These are phyloP conservation scores for Akabosia matsudoensis DNA, from an alignment of 1,140 invertebrate species.

Conservation along the genomic window DNA sequence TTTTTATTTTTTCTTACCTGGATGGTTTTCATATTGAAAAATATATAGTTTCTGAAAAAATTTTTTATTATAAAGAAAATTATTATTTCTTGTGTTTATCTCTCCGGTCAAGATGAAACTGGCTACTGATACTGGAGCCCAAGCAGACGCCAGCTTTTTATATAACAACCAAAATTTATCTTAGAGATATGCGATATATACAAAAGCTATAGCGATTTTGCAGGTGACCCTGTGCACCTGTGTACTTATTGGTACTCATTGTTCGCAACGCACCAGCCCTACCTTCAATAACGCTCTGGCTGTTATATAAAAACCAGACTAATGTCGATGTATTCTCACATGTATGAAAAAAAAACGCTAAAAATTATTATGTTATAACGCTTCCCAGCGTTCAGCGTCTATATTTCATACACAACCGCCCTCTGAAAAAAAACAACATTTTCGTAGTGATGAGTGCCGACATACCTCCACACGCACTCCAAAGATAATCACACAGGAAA, in stretches of 20 bases:
- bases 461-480: too few species aligned
- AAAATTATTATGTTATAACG: too few species aligned
- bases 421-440: too few species aligned
- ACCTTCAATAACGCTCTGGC: background rate
- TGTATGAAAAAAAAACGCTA: too few species aligned
- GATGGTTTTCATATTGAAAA: slow-evolving; percentile 8
- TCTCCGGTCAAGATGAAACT: background rate
- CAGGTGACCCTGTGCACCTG: slow-evolving; percentile 20
- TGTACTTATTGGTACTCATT: slow-evolving; percentile 22
- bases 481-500: too few species aligned
- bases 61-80: background rate
- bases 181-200: too few species aligned
- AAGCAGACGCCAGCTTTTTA: background rate
- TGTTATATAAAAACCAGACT: background rate
- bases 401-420: too few species aligned
- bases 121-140: slow-evolving; percentile 3
- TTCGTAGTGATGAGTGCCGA: too few species aligned
- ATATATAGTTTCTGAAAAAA: background rate
- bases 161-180: too few species aligned
- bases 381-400: too few species aligned
- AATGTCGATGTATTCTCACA: background rate
- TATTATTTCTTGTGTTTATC: background rate
- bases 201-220: background rate
- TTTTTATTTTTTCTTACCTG: slow-evolving; percentile 1
- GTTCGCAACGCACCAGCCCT: background rate